A percentile compares a stretch with the other conserved stretches of the same genome.
These are phyloP conservation scores for Bolinopsis microptera DNA, from an alignment of 37 sponge, comb jelly and placozoan genomes.

Conservation along the genomic window DNA sequence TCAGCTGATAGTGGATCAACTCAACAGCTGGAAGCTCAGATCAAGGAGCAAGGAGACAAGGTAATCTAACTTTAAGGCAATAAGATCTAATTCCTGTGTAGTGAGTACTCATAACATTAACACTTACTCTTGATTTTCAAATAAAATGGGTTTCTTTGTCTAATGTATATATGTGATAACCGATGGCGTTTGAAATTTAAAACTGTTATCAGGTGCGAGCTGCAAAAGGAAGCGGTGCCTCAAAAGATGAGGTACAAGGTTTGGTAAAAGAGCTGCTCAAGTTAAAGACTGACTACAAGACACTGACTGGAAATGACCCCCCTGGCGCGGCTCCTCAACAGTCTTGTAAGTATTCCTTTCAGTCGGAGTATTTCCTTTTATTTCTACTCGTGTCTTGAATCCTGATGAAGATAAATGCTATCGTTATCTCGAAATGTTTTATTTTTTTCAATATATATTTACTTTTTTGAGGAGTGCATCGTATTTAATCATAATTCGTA, in stretches of 20 bases:
- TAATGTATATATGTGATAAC: too few species aligned
- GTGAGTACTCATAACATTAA: too few species aligned
- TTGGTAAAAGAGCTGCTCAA: slow-evolving; percentile 76
- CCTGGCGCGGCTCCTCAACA: slow-evolving; percentile 34
- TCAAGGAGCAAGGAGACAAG: slow-evolving; percentile 67
- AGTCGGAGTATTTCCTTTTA: too few species aligned
- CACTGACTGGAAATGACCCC: slow-evolving; percentile 73
- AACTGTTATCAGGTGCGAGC: neutral
- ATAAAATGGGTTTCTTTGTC: too few species aligned
- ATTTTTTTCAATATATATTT: neutral
- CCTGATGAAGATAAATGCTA: neutral
- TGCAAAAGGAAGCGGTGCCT: neutral
- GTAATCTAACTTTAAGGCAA: neutral
- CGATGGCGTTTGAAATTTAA: neutral
- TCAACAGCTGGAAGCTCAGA: neutral
- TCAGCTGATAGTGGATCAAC: neutral
- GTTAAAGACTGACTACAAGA: slow-evolving; percentile 76
- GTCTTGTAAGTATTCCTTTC: neutral
- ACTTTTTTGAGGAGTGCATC: slow-evolving; percentile 1
- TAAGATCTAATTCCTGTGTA: too few species aligned
- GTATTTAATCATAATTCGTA: neutral
- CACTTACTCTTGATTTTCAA: too few species aligned
- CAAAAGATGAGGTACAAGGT: slow-evolving; percentile 66
- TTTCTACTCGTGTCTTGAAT: too few species aligned
- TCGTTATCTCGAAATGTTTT: too few species aligned